Percentiles rank a stretch among this genome's conserved stretches.
phyloP scores from a whole-genome alignment of 2,113 vertebrate genomes.

The Periophthalmodon schlosseri region DNA sequence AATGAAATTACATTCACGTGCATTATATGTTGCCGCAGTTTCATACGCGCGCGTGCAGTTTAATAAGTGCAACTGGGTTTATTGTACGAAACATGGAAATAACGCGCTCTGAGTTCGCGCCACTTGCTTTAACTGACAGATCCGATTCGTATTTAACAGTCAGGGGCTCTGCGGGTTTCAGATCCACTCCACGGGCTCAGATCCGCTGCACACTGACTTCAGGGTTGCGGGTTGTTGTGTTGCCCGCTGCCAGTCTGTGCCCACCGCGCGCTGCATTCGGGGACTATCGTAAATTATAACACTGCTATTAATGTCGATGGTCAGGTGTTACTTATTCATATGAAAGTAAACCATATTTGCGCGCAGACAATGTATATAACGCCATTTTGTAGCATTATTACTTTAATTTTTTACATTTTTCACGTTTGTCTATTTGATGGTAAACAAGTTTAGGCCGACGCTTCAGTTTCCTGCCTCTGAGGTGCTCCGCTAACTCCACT shows the following conservation, averaged over 20 bases:
- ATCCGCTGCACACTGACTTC: constrained; percentile 79
- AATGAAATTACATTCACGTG: too few species aligned
- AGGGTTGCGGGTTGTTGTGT: too few species aligned
- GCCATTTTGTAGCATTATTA: too few species aligned
- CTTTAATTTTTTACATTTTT: too few species aligned
- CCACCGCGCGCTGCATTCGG: constrained; percentile 30
- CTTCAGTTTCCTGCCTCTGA: too few species aligned
- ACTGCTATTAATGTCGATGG: background rate
- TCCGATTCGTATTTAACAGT: constrained; percentile 86
- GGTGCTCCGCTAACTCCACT: constrained; percentile 21
- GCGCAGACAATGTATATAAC: too few species aligned
- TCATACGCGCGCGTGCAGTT: too few species aligned
- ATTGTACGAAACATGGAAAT: too few species aligned
- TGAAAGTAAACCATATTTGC: background rate
- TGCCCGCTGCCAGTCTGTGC: background rate
- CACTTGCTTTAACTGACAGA: constrained; percentile 50
- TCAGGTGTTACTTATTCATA: too few species aligned
- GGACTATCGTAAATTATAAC: background rate
- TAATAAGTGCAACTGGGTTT: fast-evolving
- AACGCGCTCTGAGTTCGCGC: background rate
- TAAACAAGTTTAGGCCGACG: too few species aligned
- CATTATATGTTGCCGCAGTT: background rate
- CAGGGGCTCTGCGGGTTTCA: constrained; percentile 78
- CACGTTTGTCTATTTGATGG: too few species aligned
- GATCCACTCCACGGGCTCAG: constrained; percentile 84